Base-by-base conservation (phyloP, 1,140 invertebrate genomes). In the Hypothenemus hampei region DNA sequence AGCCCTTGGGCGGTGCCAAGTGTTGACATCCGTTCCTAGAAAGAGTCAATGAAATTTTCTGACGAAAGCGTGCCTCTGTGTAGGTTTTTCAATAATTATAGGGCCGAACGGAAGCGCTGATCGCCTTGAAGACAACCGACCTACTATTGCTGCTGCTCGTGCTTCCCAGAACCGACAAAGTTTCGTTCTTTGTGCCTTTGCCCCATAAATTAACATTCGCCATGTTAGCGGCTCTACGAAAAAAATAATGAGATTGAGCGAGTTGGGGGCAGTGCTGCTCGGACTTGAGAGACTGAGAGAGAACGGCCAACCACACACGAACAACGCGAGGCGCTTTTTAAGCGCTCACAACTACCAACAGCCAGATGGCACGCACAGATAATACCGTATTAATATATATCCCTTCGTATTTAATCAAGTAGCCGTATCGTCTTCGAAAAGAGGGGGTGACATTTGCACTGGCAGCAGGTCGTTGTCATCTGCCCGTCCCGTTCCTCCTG, bases 71-170 rank as follows among this genome's bases (percentile, higher is more conserved):
- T n/a, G n/a, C n/a, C n/a, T 46, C 46, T 37, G 43, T 64, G 62
- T 62, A 60, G 59, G 64, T 61, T 65, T 66, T 63, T 59, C 59
- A 58, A 68, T 68, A 68, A 68, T 68, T 68, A 65, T 65, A 60
- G 62, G 60, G 57, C 58, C 43, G 56, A 62, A 60, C 64, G 64
- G 63, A 65, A 65, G 62, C 60, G 53, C 52, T 47, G 52, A 48
- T 52, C 45, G 48, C 57, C 59, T 50, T 59, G 22, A 41, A 56
- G 47, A 60, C 58, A 39, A 47, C 47, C 39, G 41, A 51, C 36
- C 45, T 47, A 47, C 29, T 47, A 26, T 40, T 10, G 29, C 10
- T 35, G 51, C 58, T 35, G 31, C 29, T 24, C 51, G 62, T 56
- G 44, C 51, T 41, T 67, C 63, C 54, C 23, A 64, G 64, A 67